Base-by-base conservation (phyloP, 2,797 vertebrate species). In the Schizopygopsis pylzovi region DNA sequence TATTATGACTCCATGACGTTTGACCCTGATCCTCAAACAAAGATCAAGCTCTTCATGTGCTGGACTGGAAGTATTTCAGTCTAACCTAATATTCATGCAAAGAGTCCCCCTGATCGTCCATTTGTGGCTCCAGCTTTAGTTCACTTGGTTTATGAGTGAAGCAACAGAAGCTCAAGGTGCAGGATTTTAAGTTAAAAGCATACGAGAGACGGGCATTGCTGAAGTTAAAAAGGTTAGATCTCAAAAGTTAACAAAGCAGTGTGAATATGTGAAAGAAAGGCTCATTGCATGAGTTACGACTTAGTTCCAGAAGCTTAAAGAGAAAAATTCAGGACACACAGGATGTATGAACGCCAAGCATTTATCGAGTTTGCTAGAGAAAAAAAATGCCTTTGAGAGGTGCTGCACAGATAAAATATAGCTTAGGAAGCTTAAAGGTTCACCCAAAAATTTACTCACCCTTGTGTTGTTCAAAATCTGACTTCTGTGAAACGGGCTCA, bases 181-280 rank as follows among this genome's bases (percentile, higher is more conserved):
- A 39, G 33, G 22, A 59, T n/a, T 77, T 56, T n/a, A 39, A 15
- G 52, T 61, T n/a, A 25, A 79, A 45, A 65, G 41, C 20, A 79
- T 47, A 45, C 4, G 11, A 67, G 6, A 10, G 61, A 18, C 47
- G 39, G 45, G 33, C 8, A 7, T 37, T 41, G 15, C 79, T 39
- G 49, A 47, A 68, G 28, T 33, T 68, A 68, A 81, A 81, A 37
- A 45, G 25, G 63, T 25, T 81, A 37, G 45, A 39, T 45, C 65
- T n/a, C 45, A 65, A 49, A 81, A 70, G 79, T 41, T 81, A 81
- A 70, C 79, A 70, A 81, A 81, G 12, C 79, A 54, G 33, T 81
- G 79, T 81, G 79, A 81, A 25, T 54, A 70, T 3, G 28, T 81
- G 79, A 81, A 70, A 33, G 12, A 33, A 2, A 4, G 12, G 39